Percentiles rank a stretch among this genome's conserved stretches.
These are phyloP conservation scores for Poeciliopsis prolifica DNA, from an alignment of 2,113 vertebrate genomes.

Conservation along the genomic window DNA sequence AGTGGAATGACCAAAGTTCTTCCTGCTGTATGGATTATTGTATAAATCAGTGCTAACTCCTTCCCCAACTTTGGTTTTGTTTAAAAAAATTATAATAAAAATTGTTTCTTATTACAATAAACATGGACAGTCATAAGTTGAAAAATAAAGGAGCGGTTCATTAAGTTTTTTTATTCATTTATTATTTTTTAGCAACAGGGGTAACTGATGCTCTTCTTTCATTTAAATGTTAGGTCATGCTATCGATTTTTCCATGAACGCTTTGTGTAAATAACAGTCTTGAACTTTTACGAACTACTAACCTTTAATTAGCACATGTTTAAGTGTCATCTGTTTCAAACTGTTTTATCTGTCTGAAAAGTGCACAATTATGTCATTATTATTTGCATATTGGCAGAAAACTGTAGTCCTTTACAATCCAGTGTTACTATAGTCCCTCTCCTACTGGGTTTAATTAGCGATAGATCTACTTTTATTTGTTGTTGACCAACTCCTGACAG, in stretches of 20 bases:
- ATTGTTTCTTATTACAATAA: no score
- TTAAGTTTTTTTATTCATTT: no score
- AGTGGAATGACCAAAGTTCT: neutral
- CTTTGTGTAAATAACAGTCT: neutral
- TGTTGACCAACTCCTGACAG: conserved; percentile 24
- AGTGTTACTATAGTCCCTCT: neutral
- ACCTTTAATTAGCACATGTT: neutral
- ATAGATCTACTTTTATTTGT: conserved; percentile 40
- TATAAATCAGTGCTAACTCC: neutral
- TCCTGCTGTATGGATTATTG: neutral
- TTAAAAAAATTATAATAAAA: no score
- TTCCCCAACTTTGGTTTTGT: neutral
- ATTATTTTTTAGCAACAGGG: no score
- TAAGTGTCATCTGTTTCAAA: neutral
- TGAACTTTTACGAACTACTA: neutral
- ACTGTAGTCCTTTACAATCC: neutral
- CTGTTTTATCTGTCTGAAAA: neutral
- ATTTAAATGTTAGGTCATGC: neutral
- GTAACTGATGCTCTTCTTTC: neutral
- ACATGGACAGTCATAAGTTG: neutral
- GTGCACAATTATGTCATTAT: no score
- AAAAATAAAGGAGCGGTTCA: neutral
- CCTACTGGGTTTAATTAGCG: conserved; percentile 35
- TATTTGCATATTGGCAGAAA: neutral
- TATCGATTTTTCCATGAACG: neutral